Evolutionary conservation across 2,113 vertebrate genomes (phyloP), one percentile per base, ranked within the genome.

Genomic region (Semicossyphus pulcher): DNA sequence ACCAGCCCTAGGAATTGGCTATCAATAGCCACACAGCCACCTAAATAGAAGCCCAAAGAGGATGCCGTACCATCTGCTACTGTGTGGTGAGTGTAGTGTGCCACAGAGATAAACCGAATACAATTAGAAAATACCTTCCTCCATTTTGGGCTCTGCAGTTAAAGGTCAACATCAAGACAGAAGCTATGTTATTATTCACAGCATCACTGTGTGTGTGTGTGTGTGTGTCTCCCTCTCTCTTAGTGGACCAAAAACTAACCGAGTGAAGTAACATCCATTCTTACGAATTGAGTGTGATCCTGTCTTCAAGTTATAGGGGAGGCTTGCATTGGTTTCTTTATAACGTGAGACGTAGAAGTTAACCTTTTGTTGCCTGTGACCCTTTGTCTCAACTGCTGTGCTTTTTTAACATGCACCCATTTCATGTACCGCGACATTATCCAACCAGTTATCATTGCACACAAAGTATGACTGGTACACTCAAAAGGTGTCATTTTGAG

Each of bases 231-330:
- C 10, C 28, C 0, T 15, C 10, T 36, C 0, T 15, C 0, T 1
- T 11, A 34, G n/a, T 48, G 52, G 53, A 59, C 60, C 67, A 78
- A 72, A 72, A 45, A 53, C 28, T 16, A 57, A 25, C 26, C 41
- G 23, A 64, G 32, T 53, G 26, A 20, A 20, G 18, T 25, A 32
- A 60, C 3, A 29, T 16, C 28, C 48, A 3, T 23, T 10, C 6
- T 0, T 36, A 32, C 39, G n/a, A 61, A 37, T 7, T 28, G 36
- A 54, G 47, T 9, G 12, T 32, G 36, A 44, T 23, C 10, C 1
- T 18, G 10, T 18, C 1, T n/a, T 9, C 4, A 7, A 23, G 41
- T 39, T 47, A 4, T 15, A 25, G 42, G 41, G 14, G n/a, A 60
- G 56, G 45, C 68, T 39, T 11, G 7, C 11, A 15, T 14, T 2